Conservation (phyloP, 2,888 invertebrate species). For the Tachystola acroxantha region DNA sequence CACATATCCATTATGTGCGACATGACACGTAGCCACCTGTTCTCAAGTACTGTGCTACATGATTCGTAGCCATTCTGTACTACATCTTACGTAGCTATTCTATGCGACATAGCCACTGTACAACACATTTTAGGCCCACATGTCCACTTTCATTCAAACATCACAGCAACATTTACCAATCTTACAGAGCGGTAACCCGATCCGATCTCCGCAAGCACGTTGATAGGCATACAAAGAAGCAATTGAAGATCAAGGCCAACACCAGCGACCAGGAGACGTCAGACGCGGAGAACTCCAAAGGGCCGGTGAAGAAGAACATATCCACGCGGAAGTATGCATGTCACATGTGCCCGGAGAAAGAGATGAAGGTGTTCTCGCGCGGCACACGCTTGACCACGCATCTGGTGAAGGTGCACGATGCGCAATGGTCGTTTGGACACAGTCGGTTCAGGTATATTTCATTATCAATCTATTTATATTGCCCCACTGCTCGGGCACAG, state of each 20-base stretch:
- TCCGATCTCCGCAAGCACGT: constrained; percentile 79
- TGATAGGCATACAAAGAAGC: constrained; percentile 50
- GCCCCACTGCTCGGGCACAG: too few relatives aligned
- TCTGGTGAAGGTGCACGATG: constrained; percentile 83
- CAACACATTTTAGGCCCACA: too few relatives aligned
- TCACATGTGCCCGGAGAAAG: constrained; percentile 83
- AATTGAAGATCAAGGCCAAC: constrained; percentile 13
- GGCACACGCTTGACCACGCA: constrained; percentile 84
- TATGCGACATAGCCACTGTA: too few relatives aligned
- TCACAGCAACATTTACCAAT: too few relatives aligned
- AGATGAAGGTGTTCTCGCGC: constrained; percentile 74
- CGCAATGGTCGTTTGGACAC: constrained; percentile 86
- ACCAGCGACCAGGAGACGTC: constrained; percentile 23
- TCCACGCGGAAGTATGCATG: constrained; percentile 73
- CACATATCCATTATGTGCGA: too few relatives aligned
- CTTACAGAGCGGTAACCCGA: constrained; percentile 77
- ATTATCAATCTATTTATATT: too few relatives aligned
- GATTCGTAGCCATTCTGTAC: too few relatives aligned
- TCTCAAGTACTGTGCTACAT: too few relatives aligned
- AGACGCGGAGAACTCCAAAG: constrained; percentile 35
- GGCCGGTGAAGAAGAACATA: constrained; percentile 34
- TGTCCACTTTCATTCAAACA: too few relatives aligned
- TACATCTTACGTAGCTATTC: too few relatives aligned
- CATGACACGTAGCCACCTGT: too few relatives aligned
- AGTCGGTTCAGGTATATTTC: constrained; percentile 85